These are phyloP conservation scores for Notiomystis cincta DNA, from an alignment of 2,113 vertebrate genomes.

Conservation along the genomic window DNA sequence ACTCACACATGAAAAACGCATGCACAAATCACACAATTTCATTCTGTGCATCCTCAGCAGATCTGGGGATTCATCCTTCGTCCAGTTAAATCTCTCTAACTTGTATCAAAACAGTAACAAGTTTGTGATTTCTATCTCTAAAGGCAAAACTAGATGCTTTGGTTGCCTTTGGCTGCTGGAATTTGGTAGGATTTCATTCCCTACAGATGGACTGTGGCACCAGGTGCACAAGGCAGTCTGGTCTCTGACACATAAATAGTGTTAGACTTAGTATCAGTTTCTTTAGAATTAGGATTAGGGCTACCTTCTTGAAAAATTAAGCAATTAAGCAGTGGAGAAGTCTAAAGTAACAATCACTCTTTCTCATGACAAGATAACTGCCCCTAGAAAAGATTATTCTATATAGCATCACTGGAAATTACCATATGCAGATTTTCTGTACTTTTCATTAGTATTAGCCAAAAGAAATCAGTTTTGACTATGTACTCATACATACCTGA, in stretches of 20 bases:
- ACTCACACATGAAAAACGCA: background rate
- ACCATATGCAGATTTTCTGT: background rate
- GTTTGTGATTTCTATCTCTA: background rate
- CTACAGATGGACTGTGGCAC: background rate
- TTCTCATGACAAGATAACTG: background rate
- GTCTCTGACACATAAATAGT: background rate
- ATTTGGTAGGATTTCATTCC: background rate
- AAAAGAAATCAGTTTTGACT: background rate
- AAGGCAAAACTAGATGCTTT: background rate
- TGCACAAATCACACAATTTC: background rate
- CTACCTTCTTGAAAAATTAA: background rate
- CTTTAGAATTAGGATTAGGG: background rate
- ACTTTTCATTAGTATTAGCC: background rate
- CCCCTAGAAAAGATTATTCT: background rate
- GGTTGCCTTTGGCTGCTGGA: background rate
- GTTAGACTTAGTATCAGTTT: background rate
- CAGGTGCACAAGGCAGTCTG: background rate
- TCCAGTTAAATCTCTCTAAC: background rate
- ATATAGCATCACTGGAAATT: background rate
- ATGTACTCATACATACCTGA: accelerated
- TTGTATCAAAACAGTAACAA: background rate
- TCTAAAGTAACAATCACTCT: background rate
- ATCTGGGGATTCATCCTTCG: background rate
- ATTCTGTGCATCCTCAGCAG: background rate
- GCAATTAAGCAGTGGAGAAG: background rate